Conservation (phyloP, 2,888 invertebrate species). For the Conistra vaccinii region DNA sequence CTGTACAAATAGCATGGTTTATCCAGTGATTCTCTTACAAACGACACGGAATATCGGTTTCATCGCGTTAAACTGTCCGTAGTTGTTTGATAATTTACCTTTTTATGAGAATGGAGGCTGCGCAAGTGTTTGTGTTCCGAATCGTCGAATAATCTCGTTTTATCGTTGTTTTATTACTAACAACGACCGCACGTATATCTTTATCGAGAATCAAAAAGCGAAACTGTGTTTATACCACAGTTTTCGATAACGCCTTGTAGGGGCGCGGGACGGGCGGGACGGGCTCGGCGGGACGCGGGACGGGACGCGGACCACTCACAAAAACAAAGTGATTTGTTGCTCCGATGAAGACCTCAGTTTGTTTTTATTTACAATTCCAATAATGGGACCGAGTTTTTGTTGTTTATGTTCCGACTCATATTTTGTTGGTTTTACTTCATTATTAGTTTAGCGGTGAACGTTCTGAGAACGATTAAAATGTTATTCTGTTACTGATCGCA, state of each 20-base stretch:
- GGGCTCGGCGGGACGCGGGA: slow-evolving; percentile 14
- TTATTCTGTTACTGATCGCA: slow-evolving; percentile 57
- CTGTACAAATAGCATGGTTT: slow-evolving; percentile 41
- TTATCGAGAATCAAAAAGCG: slow-evolving; percentile 71
- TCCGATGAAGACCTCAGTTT: slow-evolving; percentile 79
- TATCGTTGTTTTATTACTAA: slow-evolving; percentile 70
- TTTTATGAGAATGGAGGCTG: slow-evolving; percentile 64
- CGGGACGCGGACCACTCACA: slow-evolving; percentile 58
- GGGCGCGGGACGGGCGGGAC: slow-evolving; percentile 23
- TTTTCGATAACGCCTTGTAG: slow-evolving; percentile 68
- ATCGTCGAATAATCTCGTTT: slow-evolving; percentile 65
- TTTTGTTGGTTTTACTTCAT: slow-evolving; percentile 53
- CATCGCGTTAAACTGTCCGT: slow-evolving; percentile 57
- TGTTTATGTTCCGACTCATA: slow-evolving; percentile 55
- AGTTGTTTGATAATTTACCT: slow-evolving; percentile 64
- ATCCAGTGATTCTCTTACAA: slow-evolving; percentile 34
- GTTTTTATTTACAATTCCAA: slow-evolving; percentile 78
- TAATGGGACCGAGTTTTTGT: slow-evolving; percentile 66
- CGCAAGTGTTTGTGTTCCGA: slow-evolving; percentile 55
- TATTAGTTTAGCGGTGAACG: slow-evolving; percentile 50
- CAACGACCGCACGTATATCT: slow-evolving; percentile 63
- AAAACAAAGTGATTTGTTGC: slow-evolving; percentile 85
- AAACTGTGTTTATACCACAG: slow-evolving; percentile 74
- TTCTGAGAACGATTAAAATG: slow-evolving; percentile 59
- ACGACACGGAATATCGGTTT: slow-evolving; percentile 59